Conservation (phyloP, 2,888 invertebrate species). For the Imbricaverruca yamaguchii region DNA sequence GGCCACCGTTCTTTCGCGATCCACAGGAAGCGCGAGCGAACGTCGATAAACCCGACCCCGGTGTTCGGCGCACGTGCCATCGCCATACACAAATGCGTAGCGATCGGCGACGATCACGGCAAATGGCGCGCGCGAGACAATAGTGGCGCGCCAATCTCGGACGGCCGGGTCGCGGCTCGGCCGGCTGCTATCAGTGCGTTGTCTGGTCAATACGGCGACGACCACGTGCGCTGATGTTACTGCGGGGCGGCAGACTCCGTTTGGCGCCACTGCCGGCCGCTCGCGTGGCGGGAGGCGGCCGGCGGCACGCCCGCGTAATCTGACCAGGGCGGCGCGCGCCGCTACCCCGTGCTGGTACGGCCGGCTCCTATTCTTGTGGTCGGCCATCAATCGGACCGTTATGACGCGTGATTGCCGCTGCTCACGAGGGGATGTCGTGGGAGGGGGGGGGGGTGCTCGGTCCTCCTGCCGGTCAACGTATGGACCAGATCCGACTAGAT, state of each 20-base stretch:
- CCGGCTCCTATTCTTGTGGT: constrained; percentile 2
- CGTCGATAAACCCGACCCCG: no score
- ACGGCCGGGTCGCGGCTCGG: background rate
- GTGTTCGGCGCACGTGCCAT: no score
- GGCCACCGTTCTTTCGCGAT: no score
- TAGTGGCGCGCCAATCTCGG: no score
- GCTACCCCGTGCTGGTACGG: constrained; percentile 26
- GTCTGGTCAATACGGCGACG: background rate
- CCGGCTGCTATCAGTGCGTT: background rate
- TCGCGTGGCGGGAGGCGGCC: background rate
- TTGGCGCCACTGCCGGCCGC: background rate
- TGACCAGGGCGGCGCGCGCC: constrained; percentile 34
- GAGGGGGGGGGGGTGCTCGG: no score
- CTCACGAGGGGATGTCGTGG: background rate
- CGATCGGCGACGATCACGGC: no score
- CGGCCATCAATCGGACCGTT: background rate
- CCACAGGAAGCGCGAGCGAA: no score
- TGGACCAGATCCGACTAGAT: no score
- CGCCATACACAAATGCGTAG: no score
- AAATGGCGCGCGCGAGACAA: no score
- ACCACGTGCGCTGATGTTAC: background rate
- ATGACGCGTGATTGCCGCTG: background rate
- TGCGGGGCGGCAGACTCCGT: background rate
- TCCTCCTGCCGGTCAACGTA: no score
- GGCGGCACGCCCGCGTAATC: constrained; percentile 30